phyloP scores from a whole-genome alignment of 1,140 invertebrate species.

The Nymphalis io region DNA sequence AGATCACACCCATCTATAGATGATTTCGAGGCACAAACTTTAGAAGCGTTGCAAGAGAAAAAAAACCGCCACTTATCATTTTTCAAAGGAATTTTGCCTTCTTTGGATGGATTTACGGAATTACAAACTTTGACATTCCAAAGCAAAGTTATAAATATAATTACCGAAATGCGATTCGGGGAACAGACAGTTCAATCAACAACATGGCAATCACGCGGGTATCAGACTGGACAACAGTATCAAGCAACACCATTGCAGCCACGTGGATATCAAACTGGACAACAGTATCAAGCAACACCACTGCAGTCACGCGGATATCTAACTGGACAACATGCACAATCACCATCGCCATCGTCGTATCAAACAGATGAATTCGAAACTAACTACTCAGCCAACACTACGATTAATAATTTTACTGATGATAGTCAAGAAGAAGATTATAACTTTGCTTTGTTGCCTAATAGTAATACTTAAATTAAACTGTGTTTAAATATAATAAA shows the following conservation, averaged over 20 bases:
- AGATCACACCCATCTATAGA: background rate
- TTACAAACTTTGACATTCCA: slow-evolving; percentile 9
- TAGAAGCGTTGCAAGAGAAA: slow-evolving; percentile 3
- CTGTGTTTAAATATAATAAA: slow-evolving; percentile 5
- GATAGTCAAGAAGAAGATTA: slow-evolving; percentile 1
- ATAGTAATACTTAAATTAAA: background rate
- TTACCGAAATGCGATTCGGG: slow-evolving; percentile 4
- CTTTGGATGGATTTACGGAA: slow-evolving; percentile 4
- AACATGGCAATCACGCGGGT: background rate
- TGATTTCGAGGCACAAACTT: slow-evolving; percentile 7
- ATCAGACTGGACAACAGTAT: slow-evolving; percentile 3
- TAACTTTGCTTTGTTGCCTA: slow-evolving; percentile 3
- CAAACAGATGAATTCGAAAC: no score
- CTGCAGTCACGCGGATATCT: slow-evolving; percentile 6
- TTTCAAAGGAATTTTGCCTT: slow-evolving; percentile 7
- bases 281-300: slow-evolving; percentile 7
- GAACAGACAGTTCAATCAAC: background rate
- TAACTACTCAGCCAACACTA: no score
- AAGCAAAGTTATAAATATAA: background rate
- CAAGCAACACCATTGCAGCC: slow-evolving; percentile 4
- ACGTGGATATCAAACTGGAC: slow-evolving; percentile 5
- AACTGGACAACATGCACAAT: background rate
- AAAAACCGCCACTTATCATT: slow-evolving; percentile 5
- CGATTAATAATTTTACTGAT: background rate
- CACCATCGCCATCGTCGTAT: no score